Conservation (phyloP, 1,140 invertebrate species). For the Bombus haemorrhoidalis region DNA sequence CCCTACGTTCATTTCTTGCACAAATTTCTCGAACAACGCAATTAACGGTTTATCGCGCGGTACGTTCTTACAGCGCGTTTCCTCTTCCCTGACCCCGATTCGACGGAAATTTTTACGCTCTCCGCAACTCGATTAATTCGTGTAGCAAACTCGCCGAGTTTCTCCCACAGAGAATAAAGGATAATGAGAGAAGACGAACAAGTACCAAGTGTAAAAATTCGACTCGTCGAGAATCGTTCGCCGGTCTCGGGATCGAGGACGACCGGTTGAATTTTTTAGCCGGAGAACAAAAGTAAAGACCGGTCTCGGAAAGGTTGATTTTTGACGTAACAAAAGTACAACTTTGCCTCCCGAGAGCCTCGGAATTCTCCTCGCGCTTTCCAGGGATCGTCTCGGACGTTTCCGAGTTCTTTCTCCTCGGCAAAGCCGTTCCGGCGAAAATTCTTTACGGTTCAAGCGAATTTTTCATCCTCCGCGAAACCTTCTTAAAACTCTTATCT, state of each 20-base stretch:
- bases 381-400: neutral
- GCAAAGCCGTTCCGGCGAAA: neutral
- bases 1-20: neutral
- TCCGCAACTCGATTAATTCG: conserved; percentile 11
- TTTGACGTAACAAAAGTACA: conserved; percentile 13
- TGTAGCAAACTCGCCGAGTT: too few relatives aligned
- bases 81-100: neutral
- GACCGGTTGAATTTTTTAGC: conserved; percentile 4
- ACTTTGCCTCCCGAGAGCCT: neutral
- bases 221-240: neutral
- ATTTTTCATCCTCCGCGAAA: neutral
- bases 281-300: neutral
- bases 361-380: neutral
- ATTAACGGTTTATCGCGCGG: neutral
- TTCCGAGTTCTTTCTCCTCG: neutral
- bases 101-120: neutral
- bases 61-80: neutral
- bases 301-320: conserved; percentile 6
- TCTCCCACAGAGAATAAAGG: too few relatives aligned
- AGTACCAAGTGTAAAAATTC: neutral
- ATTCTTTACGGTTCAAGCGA: neutral
- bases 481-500: neutral
- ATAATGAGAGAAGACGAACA: neutral
- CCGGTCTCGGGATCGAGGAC: neutral
- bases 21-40: neutral